phyloP scores from a whole-genome alignment of 2,797 vertebrate genomes.

The Gastrophryne carolinensis region DNA sequence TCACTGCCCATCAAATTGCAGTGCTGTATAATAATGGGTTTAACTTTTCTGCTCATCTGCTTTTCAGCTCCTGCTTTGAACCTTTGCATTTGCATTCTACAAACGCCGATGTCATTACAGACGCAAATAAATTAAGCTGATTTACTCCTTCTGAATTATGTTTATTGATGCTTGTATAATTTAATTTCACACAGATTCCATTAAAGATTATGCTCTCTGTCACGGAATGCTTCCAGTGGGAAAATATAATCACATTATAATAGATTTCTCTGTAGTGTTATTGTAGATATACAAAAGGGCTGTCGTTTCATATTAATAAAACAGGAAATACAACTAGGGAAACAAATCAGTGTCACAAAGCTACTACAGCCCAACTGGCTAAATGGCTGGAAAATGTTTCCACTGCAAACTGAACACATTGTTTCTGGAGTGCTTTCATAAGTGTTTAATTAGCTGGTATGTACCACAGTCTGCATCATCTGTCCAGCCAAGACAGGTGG shows the following conservation, averaged over 20 bases:
- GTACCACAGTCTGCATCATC: constrained; percentile 12
- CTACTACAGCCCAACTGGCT: constrained; percentile 69
- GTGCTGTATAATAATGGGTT: constrained; percentile 84
- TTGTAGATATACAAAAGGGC: constrained; percentile 73
- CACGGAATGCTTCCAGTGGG: constrained; percentile 73
- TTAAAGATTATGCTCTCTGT: constrained; percentile 79
- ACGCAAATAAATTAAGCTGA: constrained; percentile 83
- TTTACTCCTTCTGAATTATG: constrained; percentile 89
- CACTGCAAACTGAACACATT: constrained; percentile 64
- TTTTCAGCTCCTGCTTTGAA: constrained; percentile 78
- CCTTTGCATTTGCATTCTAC: constrained; percentile 74
- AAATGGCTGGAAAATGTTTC: constrained; percentile 75
- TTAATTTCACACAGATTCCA: constrained; percentile 93
- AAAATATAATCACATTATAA: constrained; percentile 86
- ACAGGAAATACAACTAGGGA: constrained; percentile 66
- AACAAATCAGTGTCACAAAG: constrained; percentile 73
- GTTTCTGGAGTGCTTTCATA: constrained; percentile 54
- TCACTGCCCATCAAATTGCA: constrained; percentile 86
- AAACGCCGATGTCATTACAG: constrained; percentile 74
- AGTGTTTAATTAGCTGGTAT: constrained; percentile 52
- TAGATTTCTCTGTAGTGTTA: constrained; percentile 84
- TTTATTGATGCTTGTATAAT: constrained; percentile 88
- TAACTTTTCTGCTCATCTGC: constrained; percentile 84
- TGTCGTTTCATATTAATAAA: constrained; percentile 82
- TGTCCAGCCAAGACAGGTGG: constrained; percentile 8